Conservation (phyloP, 2,797 vertebrate genomes). For the Alosa sapidissima region DNA sequence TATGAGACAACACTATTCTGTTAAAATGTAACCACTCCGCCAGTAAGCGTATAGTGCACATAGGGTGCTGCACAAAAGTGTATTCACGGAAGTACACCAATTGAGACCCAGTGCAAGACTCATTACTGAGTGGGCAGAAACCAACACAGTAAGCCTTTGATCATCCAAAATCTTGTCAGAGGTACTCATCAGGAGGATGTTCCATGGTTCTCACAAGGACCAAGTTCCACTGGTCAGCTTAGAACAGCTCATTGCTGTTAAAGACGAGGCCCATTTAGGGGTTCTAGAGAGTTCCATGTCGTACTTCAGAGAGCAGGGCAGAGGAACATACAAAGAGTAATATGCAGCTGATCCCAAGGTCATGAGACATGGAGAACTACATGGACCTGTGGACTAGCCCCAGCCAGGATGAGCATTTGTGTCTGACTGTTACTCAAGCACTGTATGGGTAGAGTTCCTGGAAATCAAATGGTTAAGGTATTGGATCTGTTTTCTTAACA, state of each 20-base stretch:
- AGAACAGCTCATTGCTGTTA: background rate
- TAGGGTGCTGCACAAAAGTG: too few relatives aligned
- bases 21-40: too few relatives aligned
- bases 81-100: too few relatives aligned
- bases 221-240: background rate
- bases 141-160: background rate
- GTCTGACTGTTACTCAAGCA: background rate
- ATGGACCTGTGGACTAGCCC: background rate
- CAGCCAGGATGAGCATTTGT: slow-evolving; percentile 26
- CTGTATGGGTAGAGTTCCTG: background rate
- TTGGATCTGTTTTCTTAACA: background rate
- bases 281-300: background rate
- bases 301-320: background rate
- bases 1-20: too few relatives aligned
- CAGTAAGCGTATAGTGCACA: too few relatives aligned
- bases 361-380: background rate
- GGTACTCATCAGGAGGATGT: background rate
- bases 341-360: background rate
- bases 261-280: background rate
- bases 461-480: background rate
- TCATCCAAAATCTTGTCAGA: background rate
- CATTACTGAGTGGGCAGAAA: background rate
- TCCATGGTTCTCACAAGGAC: too few relatives aligned
- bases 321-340: background rate
- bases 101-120: too few relatives aligned